Evolutionary conservation across 37 sponge, comb jelly and placozoan genomes (phyloP).

Genomic region (Lycopodina hypogea): DNA sequence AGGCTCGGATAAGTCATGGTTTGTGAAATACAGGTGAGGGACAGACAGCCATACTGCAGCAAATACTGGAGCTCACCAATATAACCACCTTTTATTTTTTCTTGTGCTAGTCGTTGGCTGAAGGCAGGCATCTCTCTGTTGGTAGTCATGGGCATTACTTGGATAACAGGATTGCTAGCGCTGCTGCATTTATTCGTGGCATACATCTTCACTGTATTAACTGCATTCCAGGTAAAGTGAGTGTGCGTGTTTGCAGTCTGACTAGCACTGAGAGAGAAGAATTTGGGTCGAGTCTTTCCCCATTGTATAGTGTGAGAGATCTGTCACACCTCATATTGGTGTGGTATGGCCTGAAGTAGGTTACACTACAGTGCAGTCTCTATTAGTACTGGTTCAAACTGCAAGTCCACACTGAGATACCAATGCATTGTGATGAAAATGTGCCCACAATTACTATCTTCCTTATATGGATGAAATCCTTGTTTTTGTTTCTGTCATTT

Average conservation of each 20-base stretch:
- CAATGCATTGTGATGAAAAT: too few species aligned
- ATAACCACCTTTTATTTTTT: neutral
- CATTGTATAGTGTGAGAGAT: neutral
- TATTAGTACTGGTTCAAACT: neutral
- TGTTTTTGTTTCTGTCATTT: neutral
- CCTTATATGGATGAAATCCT: neutral
- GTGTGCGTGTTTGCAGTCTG: neutral
- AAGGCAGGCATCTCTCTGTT: constrained; percentile 40
- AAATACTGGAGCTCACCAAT: too few species aligned
- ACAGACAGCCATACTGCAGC: neutral
- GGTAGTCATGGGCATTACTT: constrained; percentile 57
- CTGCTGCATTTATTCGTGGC: constrained; percentile 40
- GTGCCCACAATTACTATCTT: too few species aligned
- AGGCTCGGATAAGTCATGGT: neutral
- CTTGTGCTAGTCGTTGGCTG: constrained; percentile 46
- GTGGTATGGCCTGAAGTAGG: too few species aligned
- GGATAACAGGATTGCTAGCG: constrained; percentile 45
- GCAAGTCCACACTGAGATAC: too few species aligned
- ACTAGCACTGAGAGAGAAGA: neutral
- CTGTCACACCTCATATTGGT: too few species aligned
- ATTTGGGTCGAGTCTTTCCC: neutral
- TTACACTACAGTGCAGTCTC: too few species aligned
- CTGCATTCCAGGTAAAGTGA: constrained; percentile 38
- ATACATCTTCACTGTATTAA: constrained; percentile 42
- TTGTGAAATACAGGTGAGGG: neutral